Conservation (phyloP, 2,113 vertebrate genomes). For the Neomonachus schauinslandi region DNA sequence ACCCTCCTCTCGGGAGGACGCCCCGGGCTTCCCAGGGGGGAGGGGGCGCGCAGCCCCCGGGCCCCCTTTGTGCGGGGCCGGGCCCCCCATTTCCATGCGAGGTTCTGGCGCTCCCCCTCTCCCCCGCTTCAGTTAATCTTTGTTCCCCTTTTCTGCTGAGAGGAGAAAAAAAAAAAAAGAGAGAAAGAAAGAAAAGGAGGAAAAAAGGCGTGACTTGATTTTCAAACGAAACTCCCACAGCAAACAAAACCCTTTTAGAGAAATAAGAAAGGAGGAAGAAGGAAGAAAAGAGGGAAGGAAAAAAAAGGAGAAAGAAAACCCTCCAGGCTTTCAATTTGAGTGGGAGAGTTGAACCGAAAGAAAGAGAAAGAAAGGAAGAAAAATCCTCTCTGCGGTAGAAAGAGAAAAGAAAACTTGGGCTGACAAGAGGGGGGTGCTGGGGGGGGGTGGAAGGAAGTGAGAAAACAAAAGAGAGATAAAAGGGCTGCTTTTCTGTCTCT, state of each 20-base stretch:
- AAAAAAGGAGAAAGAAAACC: background rate
- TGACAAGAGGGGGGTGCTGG: conserved; percentile 71
- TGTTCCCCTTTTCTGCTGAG: conserved; percentile 82
- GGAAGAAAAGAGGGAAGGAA: conserved; percentile 74
- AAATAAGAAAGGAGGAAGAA: conserved; percentile 80
- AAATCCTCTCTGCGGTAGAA: conserved; percentile 70
- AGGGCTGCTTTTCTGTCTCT: conserved; percentile 78
- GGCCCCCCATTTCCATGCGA: conserved; percentile 36
- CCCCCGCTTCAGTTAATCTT: conserved; percentile 77
- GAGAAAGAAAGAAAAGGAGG: conserved; percentile 56
- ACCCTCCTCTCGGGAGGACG: background rate
- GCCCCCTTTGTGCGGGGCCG: conserved; percentile 56
- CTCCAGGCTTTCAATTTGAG: conserved; percentile 71
- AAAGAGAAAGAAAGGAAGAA: conserved; percentile 73
- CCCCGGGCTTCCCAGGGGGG: conserved; percentile 40
- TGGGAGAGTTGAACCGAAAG: conserved; percentile 71
- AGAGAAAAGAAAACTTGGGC: conserved; percentile 82
- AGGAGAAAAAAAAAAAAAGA: conserved; percentile 34
- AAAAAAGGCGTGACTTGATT: conserved; percentile 84
- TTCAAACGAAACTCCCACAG: conserved; percentile 84
- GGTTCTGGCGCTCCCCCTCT: conserved; percentile 59
- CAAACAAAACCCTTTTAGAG: conserved; percentile 82
- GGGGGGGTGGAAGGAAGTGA: conserved; percentile 84
- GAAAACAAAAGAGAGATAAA: conserved; percentile 88
- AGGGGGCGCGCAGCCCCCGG: background rate